Evolutionary conservation across 2,797 vertebrate species (phyloP), one percentile per base, ranked within the genome.

Genomic region (Myotis pilosus): DNA sequence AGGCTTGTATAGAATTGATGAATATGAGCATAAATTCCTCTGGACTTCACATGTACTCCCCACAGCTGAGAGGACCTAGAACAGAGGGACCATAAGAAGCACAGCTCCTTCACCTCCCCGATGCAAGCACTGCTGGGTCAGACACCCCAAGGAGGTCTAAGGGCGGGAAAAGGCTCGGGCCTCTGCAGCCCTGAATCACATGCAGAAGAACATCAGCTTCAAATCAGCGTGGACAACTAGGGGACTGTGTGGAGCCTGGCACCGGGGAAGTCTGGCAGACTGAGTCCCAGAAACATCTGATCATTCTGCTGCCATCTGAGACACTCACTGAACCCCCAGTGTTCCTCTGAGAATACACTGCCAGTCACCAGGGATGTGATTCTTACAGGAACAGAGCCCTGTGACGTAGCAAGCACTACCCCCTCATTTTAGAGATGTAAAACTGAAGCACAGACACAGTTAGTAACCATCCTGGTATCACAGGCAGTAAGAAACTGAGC

Each of bases 91-190:
- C 33, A 4, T 3, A 16, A 49, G 71, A 33, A 16, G 33, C n/a
- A 71, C 25, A n/a, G 16, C 10, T 64, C 12, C 8, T 33, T 5
- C 19, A 4, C 4, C 10, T n/a, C n/a, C 25, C 9, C 1, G 0
- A 47, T 3, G 9, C 33, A n/a, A 53, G 38, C 47, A 9, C 30
- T 20, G 19, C 64, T 55, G 69, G 28, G 53, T 66, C 71, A 41
- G 23, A 60, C 19, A 28, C 22, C 33, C 38, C 2, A 0, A 55
- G 51, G 2, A 85, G 49, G 76, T 17, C 23, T 0, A 71, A 55
- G 8, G 78, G 23, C 38, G 2, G 12, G 22, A 51, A 33, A 49
- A 41, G 15, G 8, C 25, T 30, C 47, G 0, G 30, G n/a, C 17
- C 57, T n/a, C 30, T 16, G 5, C 5, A 23, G 11, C 74, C 66